These are phyloP conservation scores for Streptopelia turtur DNA, from an alignment of 2,797 vertebrate genomes.

Conservation along the genomic window DNA sequence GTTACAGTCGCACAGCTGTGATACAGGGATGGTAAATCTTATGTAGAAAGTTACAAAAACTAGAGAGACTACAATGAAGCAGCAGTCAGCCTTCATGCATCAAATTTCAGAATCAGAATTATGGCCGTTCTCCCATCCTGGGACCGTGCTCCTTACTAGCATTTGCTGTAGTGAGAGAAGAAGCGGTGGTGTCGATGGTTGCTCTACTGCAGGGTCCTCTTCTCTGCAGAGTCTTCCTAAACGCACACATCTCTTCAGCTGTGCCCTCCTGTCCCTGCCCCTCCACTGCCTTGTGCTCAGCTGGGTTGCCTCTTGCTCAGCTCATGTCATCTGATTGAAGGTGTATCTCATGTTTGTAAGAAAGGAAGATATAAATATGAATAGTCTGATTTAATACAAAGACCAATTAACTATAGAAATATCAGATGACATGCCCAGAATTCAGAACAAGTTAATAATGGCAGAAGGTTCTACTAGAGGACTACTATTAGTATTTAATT, in stretches of 20 bases:
- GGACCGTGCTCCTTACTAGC: neutral
- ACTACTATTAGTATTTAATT: neutral
- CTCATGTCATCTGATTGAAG: neutral
- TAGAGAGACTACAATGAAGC: neutral
- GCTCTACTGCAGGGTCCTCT: neutral
- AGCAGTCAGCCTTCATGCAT: neutral
- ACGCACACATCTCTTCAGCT: neutral
- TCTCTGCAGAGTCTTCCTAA: neutral
- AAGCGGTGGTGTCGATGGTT: neutral
- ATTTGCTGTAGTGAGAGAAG: neutral
- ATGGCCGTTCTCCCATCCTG: neutral
- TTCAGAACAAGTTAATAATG: neutral
- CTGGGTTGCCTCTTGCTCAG: neutral
- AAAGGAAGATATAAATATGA: neutral
- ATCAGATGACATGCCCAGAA: neutral
- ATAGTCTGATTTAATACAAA: neutral
- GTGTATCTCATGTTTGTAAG: neutral
- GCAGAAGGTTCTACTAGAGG: neutral
- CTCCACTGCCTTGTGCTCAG: neutral
- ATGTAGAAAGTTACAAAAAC: neutral
- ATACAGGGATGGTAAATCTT: neutral
- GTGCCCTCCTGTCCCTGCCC: neutral
- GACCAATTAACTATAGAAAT: neutral
- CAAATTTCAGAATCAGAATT: neutral
- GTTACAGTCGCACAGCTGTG: rapidly evolving